Base-by-base conservation (phyloP, 2,888 invertebrate genomes). In the Belgica antarctica region DNA sequence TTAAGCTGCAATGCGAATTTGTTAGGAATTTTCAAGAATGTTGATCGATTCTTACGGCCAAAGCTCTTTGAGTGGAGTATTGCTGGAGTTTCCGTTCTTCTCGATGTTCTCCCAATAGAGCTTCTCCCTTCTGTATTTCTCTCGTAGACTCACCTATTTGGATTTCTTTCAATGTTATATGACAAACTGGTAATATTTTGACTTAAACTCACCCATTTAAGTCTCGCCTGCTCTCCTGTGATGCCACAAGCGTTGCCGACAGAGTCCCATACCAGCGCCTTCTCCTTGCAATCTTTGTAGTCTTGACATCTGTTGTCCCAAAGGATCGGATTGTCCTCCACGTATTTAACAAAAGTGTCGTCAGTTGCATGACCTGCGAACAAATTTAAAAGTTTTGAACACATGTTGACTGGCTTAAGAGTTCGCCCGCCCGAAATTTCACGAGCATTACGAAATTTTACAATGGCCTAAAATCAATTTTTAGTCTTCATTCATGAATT, bases 41-140 rank as follows among this genome's bases (percentile, higher is more conserved):
- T n/a, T n/a, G n/a, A n/a, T n/a, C n/a, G n/a, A n/a, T n/a, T n/a
- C n/a, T n/a, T n/a, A n/a, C n/a, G 70, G 59, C 70, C 70, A 70
- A 41, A 47, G 47, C 57, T 70, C 70, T 57, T 70, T 70, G 36
- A 70, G 61, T 25, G 70, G 70, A 25, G 59, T 31, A 61, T 61
- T 61, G 41, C 61, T 61, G 25, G 61, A 70, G 22, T 70, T 70
- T 59, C 70, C 70, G 61, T 70, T 70, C 27, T 61, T 70, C 24
- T 70, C 70, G 2, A 70, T 70, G 28, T 70, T 70, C n/a, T 70
- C 70, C 70, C 70, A 70, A 15, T 70, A 70, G 10, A 70, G 41
- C 19, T 70, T 70, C 17, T 70, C 70, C 15, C 70, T 15, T 41
- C 70, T n/a, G n/a, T 70, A 70, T 24, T 70, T 70, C 12, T 70